Conservation (phyloP, 23 tunicate genomes). For the Ciona savignyi region DNA sequence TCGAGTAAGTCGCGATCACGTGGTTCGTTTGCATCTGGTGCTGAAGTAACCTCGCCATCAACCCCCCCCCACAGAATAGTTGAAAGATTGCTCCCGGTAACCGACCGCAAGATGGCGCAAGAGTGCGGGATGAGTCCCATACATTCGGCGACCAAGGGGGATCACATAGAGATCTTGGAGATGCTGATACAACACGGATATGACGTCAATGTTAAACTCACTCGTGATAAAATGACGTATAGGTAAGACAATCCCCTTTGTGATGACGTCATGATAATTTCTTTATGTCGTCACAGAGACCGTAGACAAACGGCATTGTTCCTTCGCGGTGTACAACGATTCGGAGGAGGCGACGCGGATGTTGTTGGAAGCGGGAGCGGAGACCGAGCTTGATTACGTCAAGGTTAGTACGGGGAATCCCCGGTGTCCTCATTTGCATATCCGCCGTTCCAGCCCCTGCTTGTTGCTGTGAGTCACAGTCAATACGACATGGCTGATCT, state of each 20-base stretch:
- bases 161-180: slow-evolving; percentile 65
- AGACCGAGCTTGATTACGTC: slow-evolving; percentile 76
- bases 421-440: too few relatives aligned
- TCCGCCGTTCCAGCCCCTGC: slow-evolving; percentile 47
- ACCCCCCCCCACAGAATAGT: slow-evolving; percentile 49
- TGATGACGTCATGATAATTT: not conserved
- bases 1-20: slow-evolving; percentile 30
- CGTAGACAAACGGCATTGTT: slow-evolving; percentile 82
- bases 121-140: slow-evolving; percentile 82
- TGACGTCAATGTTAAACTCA: slow-evolving; percentile 80
- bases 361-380: slow-evolving; percentile 68
- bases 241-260: slow-evolving; percentile 23
- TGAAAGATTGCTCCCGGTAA: slow-evolving; percentile 45
- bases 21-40: too few relatives aligned
- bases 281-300: slow-evolving; percentile 31
- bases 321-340: slow-evolving; percentile 89
- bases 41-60: too few relatives aligned
- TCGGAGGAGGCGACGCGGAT: slow-evolving; percentile 86
- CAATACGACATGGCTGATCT: slow-evolving; percentile 72
- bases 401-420: too few relatives aligned
- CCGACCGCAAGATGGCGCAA: slow-evolving; percentile 50
- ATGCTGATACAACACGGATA: slow-evolving; percentile 73
- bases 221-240: slow-evolving; percentile 62
- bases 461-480: slow-evolving; percentile 76
- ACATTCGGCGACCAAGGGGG: slow-evolving; percentile 81